Evolutionary conservation across 2,888 invertebrate genomes (phyloP).

Genomic region (Epiblema foenella): DNA sequence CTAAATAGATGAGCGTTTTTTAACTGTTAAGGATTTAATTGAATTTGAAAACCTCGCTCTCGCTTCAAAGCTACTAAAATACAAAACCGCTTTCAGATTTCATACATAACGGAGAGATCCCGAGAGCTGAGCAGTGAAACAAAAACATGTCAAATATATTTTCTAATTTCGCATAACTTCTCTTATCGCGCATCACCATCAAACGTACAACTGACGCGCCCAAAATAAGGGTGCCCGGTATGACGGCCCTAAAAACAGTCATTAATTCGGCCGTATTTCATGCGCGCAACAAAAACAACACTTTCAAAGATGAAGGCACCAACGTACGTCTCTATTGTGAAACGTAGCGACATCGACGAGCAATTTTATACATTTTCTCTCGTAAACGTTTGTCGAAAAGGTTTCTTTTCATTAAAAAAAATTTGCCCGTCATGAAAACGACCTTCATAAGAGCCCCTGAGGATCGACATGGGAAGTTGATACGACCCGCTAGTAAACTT

Average conservation of each 20-base stretch:
- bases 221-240: constrained; percentile 29
- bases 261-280: constrained; percentile 34
- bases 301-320: constrained; percentile 40
- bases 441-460: constrained; percentile 37
- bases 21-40: no score
- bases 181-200: constrained; percentile 27
- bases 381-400: constrained; percentile 43
- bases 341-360: constrained; percentile 21
- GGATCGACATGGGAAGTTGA: constrained; percentile 33
- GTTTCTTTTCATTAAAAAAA: constrained; percentile 40
- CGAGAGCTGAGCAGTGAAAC: neutral
- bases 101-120: neutral
- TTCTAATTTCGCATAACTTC: constrained; percentile 26
- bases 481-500: constrained; percentile 28
- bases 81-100: neutral
- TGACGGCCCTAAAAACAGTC: constrained; percentile 37
- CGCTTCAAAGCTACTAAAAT: neutral
- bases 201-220: constrained; percentile 19
- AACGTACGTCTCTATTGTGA: constrained; percentile 40
- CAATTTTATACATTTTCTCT: constrained; percentile 40
- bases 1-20: no score
- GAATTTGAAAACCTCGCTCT: neutral
- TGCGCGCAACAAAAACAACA: constrained; percentile 39
- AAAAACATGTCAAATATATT: constrained; percentile 22
- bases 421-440: constrained; percentile 29